Evolutionary conservation across 2,113 vertebrate species (phyloP), one percentile per base, ranked within the genome.

Genomic region (Reinhardtius hippoglossoides): DNA sequence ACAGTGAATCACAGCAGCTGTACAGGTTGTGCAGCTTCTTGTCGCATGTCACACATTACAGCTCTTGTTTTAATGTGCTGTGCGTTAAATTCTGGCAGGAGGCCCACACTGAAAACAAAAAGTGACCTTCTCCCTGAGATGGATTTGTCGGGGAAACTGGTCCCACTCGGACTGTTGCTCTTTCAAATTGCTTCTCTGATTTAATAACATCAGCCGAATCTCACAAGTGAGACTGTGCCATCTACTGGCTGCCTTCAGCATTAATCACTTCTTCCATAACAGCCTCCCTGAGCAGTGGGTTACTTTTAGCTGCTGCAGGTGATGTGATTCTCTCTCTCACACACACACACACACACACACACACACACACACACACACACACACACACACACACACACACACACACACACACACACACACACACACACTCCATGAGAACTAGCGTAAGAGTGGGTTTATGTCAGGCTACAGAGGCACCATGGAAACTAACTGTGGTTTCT

Each of bases 401-500:
- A 48, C 46, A 48, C 46, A 44, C 42, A 44, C 10, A 44, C 10
- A 44, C 42, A 44, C 42, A 44, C 42, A 44, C 42, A 44, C 42
- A 3, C 54, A 16, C 27, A 52, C 50, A 8, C 9, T 7, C 31
- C 31, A 7, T 42, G 40, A 42, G 12, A 42, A 42, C 40, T 13
- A 42, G 40, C 10, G 40, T 42, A 42, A 13, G 40, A 71, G 9
- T 70, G 74, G 21, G 81, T 89, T 89, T 77, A 81, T 81, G 61
- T 91, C 20, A 84, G 78, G 82, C 61, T 82, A 37, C 64, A 74
- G 50, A 87, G 60, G 78, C 76, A 62, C 81, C 63, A 78, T 86
- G 87, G 89, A 91, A 92, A 88, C 76, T 73, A 54, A 71, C 81
- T 71, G 42, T 86, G 81, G 69, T 87, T 91, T 88, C 85, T 78